Base-by-base conservation (phyloP, 2,797 vertebrate genomes). In the Muraenolepis orangiensis region DNA sequence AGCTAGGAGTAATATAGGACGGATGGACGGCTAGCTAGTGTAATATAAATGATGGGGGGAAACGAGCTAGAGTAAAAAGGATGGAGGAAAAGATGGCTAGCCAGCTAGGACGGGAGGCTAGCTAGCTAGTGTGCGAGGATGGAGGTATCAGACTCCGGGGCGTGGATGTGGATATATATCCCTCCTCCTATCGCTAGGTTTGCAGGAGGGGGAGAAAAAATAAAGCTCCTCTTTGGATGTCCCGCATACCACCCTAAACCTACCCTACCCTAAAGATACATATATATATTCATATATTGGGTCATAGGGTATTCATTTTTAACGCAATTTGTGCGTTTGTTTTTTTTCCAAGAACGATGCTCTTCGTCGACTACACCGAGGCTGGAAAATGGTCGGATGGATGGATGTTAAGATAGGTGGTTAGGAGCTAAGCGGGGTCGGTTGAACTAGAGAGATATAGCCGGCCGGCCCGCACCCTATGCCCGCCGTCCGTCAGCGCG, bases 161-260 rank as follows among this genome's bases (percentile, higher is more conserved):
- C 82, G 88, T 84, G 87, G 87, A 90, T 76, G 84, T 84, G n/a
- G n/a, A n/a, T n/a, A n/a, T n/a, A n/a, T n/a, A n/a, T n/a, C n/a
- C n/a, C n/a, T n/a, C n/a, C n/a, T 79, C 87, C 87, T n/a, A n/a
- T 85, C 87, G 80, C 84, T 86, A n/a, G 73, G 83, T 77, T 78
- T 74, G 82, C 84, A 84, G 75, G 29, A 31, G 13, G n/a, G n/a
- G n/a, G n/a, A n/a, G n/a, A n/a, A n/a, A n/a, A n/a, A 84, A 80
- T 81, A 85, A 79, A 76, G 57, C 74, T 74, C 69, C 81, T 76
- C 77, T 81, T 79, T 36, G 83, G 90, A 88, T 85, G 81, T 78
- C 81, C 81, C 80, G 77, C 77, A 18, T 46, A 46, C 18, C 42
- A 16, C 42, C 18, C 42, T 16, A 13, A 16, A 46, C 14, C 42